These are phyloP conservation scores for Lophura swinhoii DNA, from an alignment of 2,797 vertebrate genomes.

Conservation along the genomic window DNA sequence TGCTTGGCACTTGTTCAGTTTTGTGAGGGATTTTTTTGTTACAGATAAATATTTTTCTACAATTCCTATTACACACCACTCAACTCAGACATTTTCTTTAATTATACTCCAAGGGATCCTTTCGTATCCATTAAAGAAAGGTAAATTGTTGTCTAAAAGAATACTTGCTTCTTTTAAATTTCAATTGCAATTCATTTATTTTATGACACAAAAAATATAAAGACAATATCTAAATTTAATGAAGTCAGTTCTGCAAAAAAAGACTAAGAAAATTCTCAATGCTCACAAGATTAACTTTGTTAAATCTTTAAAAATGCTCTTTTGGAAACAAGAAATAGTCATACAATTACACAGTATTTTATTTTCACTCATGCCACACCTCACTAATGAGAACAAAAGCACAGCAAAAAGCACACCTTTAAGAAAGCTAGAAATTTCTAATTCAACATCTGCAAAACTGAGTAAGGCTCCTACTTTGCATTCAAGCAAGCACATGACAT, in stretches of 20 bases:
- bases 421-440: not conserved
- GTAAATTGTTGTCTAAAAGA: conserved; percentile 28
- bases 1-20: conserved; percentile 68
- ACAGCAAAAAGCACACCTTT: not conserved
- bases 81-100: conserved; percentile 42
- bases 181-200: not conserved
- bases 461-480: not conserved
- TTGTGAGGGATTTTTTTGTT: conserved; percentile 56
- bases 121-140: conserved; percentile 22
- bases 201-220: not conserved
- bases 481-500: not conserved
- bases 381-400: not conserved
- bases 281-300: not conserved
- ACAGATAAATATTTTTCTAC: conserved; percentile 59
- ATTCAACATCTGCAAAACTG: not conserved
- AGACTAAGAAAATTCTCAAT: not conserved
- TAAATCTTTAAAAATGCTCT: not conserved
- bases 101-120: conserved; percentile 26
- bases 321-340: not conserved
- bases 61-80: conserved; percentile 42
- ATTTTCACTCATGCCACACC: not conserved
- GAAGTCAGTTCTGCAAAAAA: conserved; percentile 6
- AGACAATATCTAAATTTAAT: conserved; percentile 23
- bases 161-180: conserved; percentile 18
- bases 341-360: not conserved